These are phyloP conservation scores for Eucera pruinosa DNA, from an alignment of 2,888 invertebrate species.

Conservation along the genomic window DNA sequence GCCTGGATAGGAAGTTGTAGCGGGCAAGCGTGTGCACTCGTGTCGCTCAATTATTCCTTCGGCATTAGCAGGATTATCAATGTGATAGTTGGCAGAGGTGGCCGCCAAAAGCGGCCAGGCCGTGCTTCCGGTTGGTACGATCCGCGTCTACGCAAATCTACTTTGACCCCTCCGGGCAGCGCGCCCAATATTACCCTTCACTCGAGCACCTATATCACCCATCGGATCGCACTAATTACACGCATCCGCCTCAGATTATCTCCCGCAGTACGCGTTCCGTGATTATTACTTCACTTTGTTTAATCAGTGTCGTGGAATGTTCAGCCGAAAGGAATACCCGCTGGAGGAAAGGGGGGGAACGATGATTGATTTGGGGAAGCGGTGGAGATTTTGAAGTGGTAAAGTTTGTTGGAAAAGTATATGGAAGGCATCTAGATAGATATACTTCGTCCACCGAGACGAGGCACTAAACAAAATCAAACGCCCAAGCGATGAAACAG, in stretches of 20 bases:
- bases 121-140: conserved; percentile 8
- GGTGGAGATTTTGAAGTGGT: too few species aligned
- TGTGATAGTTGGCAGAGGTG: conserved; percentile 50
- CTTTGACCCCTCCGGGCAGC: conserved; percentile 32
- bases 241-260: conserved; percentile 27
- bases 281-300: conserved; percentile 24
- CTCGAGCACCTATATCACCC: conserved; percentile 30
- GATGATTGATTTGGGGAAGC: too few species aligned
- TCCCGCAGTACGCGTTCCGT: conserved; percentile 1
- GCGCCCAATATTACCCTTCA: too few species aligned
- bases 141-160: conserved; percentile 46
- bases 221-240: conserved; percentile 50
- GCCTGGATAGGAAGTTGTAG: conserved; percentile 36
- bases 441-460: too few species aligned
- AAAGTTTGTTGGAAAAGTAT: too few species aligned
- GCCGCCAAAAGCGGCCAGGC: conserved; percentile 38
- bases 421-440: too few species aligned
- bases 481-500: too few species aligned
- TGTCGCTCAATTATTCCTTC: conserved; percentile 63
- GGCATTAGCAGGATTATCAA: conserved; percentile 64
- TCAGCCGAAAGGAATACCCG: too few species aligned
- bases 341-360: too few species aligned
- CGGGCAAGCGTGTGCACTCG: conserved; percentile 16
- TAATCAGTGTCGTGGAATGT: neutral
- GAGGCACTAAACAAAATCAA: too few species aligned